Base-by-base conservation (phyloP, 2,888 invertebrate genomes). In the Microctonus aethiopoides region DNA sequence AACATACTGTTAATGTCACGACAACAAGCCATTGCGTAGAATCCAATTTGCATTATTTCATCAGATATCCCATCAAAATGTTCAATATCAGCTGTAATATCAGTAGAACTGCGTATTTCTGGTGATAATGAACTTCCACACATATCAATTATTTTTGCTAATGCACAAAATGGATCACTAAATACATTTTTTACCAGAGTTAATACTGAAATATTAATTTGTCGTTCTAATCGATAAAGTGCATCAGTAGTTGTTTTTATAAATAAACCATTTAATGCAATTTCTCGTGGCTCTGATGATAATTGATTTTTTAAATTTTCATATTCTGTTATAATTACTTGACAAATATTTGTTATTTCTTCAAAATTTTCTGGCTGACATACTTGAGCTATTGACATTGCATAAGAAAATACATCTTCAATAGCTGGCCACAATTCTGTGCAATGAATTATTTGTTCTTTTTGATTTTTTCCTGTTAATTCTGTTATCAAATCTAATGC, bases 61-160 rank as follows among this genome's bases (percentile, higher is more conserved):
- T 93, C 93, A 78, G 91, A 90, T 71, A 91, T 89, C 73, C 91
- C 86, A 87, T 93, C 93, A 85, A 92, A 92, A 39, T 90, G 89
- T 72, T 89, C 90, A 11, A 92, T 88, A 70, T 88, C 86, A 29
- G 81, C 79, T 70, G 89, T 89, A 59, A 91, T 84, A 76, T 90
- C 89, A 1, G 67, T 79, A 61, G 76, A 78, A 2, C 80, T 78
- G 70, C 84, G 70, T 61, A 80, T 78, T 39, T 76, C 78, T 2
- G 81, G 81, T 52, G 68, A 78, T 13, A 85, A 74, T 3, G 83
- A 77, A 73, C 79, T 84, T 10, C 86, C 85, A 62, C 86, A 87
- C 4, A 78, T 80, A 68, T 83, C 83, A 2, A 87, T 78, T 1
- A 87, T 78, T 63, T 82, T 84, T 67, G 79, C 84, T n/a, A 87